Evolutionary conservation across 2,113 vertebrate species (phyloP).

Genomic region (Sphaerodactylus townsendi): DNA sequence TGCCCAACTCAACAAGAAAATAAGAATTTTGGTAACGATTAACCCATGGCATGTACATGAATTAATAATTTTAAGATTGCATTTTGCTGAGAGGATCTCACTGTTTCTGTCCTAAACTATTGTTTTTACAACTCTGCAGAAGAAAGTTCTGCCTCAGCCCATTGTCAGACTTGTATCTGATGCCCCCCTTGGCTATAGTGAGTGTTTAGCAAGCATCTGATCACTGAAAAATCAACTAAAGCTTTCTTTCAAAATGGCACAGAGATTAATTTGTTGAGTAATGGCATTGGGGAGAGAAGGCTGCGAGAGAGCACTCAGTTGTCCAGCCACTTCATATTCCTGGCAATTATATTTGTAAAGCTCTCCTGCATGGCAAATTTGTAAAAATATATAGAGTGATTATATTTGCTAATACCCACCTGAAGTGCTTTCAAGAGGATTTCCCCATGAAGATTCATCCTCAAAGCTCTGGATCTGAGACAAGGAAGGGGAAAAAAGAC

Average conservation of each 20-base stretch:
- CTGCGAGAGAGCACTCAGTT: background rate
- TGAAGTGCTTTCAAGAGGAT: conserved; percentile 46
- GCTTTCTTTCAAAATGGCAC: background rate
- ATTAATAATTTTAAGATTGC: background rate
- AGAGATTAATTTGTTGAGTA: background rate
- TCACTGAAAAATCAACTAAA: background rate
- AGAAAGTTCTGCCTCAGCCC: background rate
- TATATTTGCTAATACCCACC: conserved; percentile 43
- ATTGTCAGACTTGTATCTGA: background rate
- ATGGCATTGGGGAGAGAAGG: background rate
- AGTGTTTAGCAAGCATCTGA: background rate
- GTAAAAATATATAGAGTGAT: background rate
- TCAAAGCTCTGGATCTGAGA: conserved; percentile 74
- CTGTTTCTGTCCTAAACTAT: no score
- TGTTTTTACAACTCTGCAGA: background rate
- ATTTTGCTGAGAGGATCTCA: background rate
- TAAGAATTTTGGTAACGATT: background rate
- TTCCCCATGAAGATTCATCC: conserved; percentile 54
- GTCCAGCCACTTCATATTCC: background rate
- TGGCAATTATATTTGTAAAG: background rate
- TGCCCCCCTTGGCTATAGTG: background rate
- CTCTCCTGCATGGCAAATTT: background rate
- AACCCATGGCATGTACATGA: background rate
- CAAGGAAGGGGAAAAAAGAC: conserved; percentile 8
- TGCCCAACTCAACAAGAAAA: background rate